These are phyloP conservation scores for Drosophila prostipennis DNA, from an alignment of 2,888 invertebrate species.

Conservation along the genomic window DNA sequence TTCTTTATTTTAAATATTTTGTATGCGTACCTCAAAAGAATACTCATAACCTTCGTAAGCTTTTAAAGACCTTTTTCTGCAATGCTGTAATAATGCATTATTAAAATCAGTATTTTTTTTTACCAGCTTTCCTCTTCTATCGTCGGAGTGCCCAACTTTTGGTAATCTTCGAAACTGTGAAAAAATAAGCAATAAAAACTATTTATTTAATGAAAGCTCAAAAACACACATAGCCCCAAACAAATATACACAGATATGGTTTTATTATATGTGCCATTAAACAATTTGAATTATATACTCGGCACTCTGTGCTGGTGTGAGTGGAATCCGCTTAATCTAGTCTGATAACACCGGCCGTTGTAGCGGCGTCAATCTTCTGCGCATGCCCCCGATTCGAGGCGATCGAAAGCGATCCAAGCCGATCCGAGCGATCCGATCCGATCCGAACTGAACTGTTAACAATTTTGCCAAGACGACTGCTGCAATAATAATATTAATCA, in stretches of 20 bases:
- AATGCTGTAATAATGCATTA: too few relatives aligned
- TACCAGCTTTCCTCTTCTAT: background rate
- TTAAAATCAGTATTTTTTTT: background rate
- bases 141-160: background rate
- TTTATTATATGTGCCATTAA: constrained; percentile 50
- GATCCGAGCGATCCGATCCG: constrained; percentile 48
- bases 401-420: constrained; percentile 29
- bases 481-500: constrained; percentile 29
- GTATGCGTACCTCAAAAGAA: too few relatives aligned
- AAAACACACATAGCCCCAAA: constrained; percentile 22
- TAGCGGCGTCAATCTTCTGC: constrained; percentile 22
- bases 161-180: constrained; percentile 14
- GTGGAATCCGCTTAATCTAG: constrained; percentile 40
- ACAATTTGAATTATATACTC: constrained; percentile 56
- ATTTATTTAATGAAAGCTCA: constrained; percentile 44
- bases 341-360: constrained; percentile 54
- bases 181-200: constrained; percentile 36
- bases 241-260: constrained; percentile 30
- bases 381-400: constrained; percentile 47
- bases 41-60: too few relatives aligned
- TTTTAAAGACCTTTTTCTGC: too few relatives aligned
- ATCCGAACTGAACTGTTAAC: constrained; percentile 70
- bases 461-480: constrained; percentile 74
- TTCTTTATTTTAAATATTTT: too few relatives aligned
- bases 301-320: background rate